phyloP scores from a whole-genome alignment of 2,797 vertebrate species.

The Characodon lateralis region DNA sequence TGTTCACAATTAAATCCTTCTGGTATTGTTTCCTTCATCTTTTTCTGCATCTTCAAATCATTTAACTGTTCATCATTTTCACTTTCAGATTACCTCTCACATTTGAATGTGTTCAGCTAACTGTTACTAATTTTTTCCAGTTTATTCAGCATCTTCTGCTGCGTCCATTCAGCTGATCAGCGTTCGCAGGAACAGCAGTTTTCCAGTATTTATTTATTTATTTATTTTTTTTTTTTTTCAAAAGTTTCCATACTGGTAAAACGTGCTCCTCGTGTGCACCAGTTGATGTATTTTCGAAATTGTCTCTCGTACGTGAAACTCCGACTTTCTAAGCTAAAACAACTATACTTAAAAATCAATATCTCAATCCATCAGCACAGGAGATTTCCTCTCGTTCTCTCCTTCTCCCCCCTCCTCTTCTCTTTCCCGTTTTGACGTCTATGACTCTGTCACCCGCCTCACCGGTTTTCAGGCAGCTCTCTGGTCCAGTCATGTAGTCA shows the following conservation, averaged over 20 bases:
- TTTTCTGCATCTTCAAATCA: no score
- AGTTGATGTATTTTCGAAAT: background rate
- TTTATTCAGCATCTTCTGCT: no score
- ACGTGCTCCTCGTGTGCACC: background rate
- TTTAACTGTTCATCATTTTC: no score
- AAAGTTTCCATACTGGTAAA: constrained; percentile 32
- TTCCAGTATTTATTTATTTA: constrained; percentile 3
- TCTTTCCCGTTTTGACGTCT: constrained; percentile 55
- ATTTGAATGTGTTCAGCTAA: no score
- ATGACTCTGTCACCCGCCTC: constrained; percentile 47
- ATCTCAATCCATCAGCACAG: constrained; percentile 11
- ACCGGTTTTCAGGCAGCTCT: constrained; percentile 39
- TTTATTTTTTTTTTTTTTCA: constrained; percentile 23
- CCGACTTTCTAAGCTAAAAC: background rate
- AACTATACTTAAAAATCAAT: background rate
- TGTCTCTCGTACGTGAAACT: background rate
- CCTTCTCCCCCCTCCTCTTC: constrained; percentile 33
- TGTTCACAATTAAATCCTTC: no score
- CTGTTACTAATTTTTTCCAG: no score
- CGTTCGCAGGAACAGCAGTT: no score
- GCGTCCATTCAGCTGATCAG: no score
- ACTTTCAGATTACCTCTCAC: no score
- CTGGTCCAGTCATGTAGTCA: constrained; percentile 51
- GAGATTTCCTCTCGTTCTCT: constrained; percentile 15
- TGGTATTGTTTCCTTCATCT: no score